A percentile compares a stretch with the other conserved stretches of the same genome.
Conservation (phyloP, 2,888 invertebrate species). For the Aphidoletes aphidimyza region DNA sequence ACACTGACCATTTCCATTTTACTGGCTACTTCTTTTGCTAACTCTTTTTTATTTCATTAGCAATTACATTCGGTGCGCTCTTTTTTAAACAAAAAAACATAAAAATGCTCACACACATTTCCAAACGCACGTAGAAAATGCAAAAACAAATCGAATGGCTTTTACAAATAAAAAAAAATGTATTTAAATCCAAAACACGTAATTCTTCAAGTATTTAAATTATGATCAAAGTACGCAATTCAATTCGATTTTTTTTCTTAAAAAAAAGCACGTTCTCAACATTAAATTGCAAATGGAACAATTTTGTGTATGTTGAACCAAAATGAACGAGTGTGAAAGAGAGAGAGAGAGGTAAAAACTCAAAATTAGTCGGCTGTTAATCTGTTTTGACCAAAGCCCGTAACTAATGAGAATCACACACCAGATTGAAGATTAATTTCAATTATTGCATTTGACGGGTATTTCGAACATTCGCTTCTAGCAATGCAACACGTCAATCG, state of each 20-base stretch:
- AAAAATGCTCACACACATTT: neutral
- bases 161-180: neutral
- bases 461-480: neutral
- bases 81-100: neutral
- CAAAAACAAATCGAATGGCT: neutral
- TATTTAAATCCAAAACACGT: neutral
- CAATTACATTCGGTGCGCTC: constrained; percentile 36
- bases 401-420: constrained; percentile 9
- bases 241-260: neutral
- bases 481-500: neutral
- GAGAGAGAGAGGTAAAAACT: neutral
- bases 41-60: constrained; percentile 8
- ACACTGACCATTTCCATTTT: neutral
- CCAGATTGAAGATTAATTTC: constrained; percentile 33
- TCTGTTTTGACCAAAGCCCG: constrained; percentile 19
- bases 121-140: neutral
- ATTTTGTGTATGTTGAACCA: neutral
- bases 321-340: too few relatives aligned
- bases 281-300: neutral
- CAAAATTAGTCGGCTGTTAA: neutral
- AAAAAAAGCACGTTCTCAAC: neutral
- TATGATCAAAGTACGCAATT: constrained; percentile 17
- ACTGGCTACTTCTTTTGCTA: constrained; percentile 3
- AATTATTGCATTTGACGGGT: constrained; percentile 18
- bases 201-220: constrained; percentile 20